phyloP scores from a whole-genome alignment of 1,140 invertebrate genomes.

The Leptinotarsa texana region DNA sequence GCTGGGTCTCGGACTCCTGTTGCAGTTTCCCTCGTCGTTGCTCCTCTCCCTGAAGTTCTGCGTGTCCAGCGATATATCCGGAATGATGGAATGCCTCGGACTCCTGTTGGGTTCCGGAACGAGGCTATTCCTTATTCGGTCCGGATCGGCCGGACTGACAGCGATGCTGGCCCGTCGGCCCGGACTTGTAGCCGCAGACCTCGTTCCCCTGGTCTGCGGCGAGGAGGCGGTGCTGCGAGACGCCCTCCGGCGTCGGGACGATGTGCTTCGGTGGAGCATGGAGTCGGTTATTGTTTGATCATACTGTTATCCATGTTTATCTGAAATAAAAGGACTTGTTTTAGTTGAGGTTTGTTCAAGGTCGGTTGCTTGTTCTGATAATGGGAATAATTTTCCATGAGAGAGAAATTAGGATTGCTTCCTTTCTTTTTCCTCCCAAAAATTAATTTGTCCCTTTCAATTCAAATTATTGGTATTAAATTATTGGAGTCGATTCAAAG shows the following conservation, averaged over 20 bases:
- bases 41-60: conserved; percentile 14
- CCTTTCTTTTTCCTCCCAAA: too few species aligned
- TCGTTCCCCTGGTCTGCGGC: conserved; percentile 60
- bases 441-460: too few species aligned
- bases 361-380: too few species aligned
- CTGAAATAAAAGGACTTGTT: not conserved
- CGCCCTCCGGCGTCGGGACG: conserved; percentile 67
- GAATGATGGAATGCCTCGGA: conserved; percentile 65
- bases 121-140: conserved; percentile 52
- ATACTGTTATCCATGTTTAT: not conserved
- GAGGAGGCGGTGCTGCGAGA: conserved; percentile 68
- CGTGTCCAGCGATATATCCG: conserved; percentile 54
- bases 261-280: conserved; percentile 69
- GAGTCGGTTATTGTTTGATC: not conserved
- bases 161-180: conserved; percentile 57
- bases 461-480: too few species aligned
- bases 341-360: not conserved
- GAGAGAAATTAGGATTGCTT: too few species aligned
- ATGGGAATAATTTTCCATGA: too few species aligned
- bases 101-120: conserved; percentile 64
- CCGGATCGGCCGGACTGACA: conserved; percentile 57
- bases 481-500: too few species aligned
- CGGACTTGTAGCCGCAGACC: conserved; percentile 56
- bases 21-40: not conserved
- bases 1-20: conserved; percentile 39